These are phyloP conservation scores for Misgurnus mizolepis DNA, from an alignment of 2,113 vertebrate species.

Conservation along the genomic window DNA sequence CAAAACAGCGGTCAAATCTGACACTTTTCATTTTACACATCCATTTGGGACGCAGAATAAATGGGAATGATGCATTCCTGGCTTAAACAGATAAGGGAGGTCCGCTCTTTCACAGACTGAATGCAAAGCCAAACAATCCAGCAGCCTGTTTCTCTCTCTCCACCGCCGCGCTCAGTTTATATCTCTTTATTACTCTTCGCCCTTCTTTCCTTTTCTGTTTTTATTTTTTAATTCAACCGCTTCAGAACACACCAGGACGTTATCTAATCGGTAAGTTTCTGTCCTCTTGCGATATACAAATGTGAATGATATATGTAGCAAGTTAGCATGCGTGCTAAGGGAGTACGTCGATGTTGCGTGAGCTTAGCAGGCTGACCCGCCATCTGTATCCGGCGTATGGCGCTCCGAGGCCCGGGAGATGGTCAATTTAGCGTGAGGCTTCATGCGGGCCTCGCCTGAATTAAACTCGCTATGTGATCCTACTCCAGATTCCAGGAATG, in stretches of 20 bases:
- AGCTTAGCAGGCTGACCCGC: neutral
- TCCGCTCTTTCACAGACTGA: constrained; percentile 66
- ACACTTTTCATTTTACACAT: constrained; percentile 34
- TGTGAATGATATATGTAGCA: constrained; percentile 12
- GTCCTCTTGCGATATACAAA: neutral
- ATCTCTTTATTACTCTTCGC: neutral
- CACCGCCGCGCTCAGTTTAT: constrained; percentile 8
- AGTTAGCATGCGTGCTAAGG: constrained; percentile 31
- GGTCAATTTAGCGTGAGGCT: neutral
- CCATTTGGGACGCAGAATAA: constrained; percentile 57
- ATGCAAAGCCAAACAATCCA: constrained; percentile 67
- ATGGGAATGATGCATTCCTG: constrained; percentile 73
- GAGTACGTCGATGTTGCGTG: constrained; percentile 14
- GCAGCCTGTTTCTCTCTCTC: constrained; percentile 20
- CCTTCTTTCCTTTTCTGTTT: constrained; percentile 30
- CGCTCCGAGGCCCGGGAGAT: no score
- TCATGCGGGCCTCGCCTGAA: neutral
- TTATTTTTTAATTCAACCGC: neutral
- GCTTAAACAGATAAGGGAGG: constrained; percentile 66
- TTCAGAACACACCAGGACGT: neutral
- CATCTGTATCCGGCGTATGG: neutral
- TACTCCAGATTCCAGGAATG: neutral
- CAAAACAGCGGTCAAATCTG: constrained; percentile 44
- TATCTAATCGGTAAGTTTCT: constrained; percentile 19
- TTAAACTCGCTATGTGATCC: neutral